These are phyloP conservation scores for Deilephila elpenor DNA, from an alignment of 2,888 invertebrate genomes.

Conservation along the genomic window DNA sequence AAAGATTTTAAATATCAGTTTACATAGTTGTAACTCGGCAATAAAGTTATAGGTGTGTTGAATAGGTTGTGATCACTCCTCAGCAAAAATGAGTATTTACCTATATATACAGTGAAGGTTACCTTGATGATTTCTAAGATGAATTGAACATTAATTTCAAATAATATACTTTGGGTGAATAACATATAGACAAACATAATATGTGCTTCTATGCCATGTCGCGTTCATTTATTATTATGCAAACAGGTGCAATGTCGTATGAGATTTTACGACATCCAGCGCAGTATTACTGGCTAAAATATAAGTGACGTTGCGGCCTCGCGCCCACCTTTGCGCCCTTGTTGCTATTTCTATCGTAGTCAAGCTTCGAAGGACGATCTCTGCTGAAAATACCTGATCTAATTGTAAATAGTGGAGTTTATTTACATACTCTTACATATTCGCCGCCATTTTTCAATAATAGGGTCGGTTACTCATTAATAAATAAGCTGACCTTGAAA, in stretches of 20 bases:
- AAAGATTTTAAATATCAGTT: no score
- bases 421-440: slow-evolving; percentile 8
- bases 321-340: slow-evolving; percentile 58
- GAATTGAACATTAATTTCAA: no score
- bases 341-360: slow-evolving; percentile 68
- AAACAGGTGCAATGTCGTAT: neutral
- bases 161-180: no score
- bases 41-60: no score
- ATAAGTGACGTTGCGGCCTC: slow-evolving; percentile 55
- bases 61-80: no score
- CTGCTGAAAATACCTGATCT: slow-evolving; percentile 67
- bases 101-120: no score
- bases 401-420: slow-evolving; percentile 58
- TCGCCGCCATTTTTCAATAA: neutral
- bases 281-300: slow-evolving; percentile 51
- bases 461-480: neutral
- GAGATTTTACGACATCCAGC: slow-evolving; percentile 34
- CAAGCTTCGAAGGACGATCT: slow-evolving; percentile 63
- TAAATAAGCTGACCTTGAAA: neutral
- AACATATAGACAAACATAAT: no score
- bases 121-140: no score
- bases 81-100: no score
- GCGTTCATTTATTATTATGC: neutral
- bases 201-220: neutral
- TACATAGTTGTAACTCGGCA: no score